Base-by-base conservation (phyloP, 2,888 invertebrate genomes). In the Orchesella flavescens region DNA sequence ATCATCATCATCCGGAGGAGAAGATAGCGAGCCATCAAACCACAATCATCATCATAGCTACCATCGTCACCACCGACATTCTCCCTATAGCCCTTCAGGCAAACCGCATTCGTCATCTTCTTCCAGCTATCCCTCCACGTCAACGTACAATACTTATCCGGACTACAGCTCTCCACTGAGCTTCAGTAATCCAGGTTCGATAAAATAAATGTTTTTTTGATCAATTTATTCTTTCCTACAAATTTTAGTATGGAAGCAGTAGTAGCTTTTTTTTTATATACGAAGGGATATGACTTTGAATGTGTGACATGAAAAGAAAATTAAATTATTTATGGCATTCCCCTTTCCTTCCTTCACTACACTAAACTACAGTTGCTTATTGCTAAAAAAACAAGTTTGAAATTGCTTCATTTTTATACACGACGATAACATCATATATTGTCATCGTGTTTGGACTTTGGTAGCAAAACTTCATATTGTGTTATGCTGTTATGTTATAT, bases 111-210 rank as follows among this genome's bases (percentile, higher is more conserved):
- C 74, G 19, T 24, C 78, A 17, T 53, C 72, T 17, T 55, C 79
- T 5, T 69, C 71, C 15, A 12, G 17, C 24, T 53, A 34, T 15
- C 23, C 72, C 12, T 57, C 57, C n/a, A 15, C 57, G 9, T 53
- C 80, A 46, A 66, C 69, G 49, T 74, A 74, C 53, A 49, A 68
- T 43, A 75, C 74, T 49, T 81, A 81, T 34, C 74, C 63, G 19
- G 73, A 81, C 3, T 57, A 68, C 55, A 72, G 53, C 53, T 13
- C 53, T 63, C 73, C 80, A 57, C 61, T 79, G 23, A 79, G 79
- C 43, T 80, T 66, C 72, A 68, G 68, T 59, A 73, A 74, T 57
- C 53, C 79, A 79, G 79, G 79, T 79, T 61, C 34, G 57, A 57
- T 24, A 63, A 68, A 68, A 44, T 9, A 73, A 44, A 43, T 44